These are phyloP conservation scores for Drosophila rufa DNA, from an alignment of 1,140 invertebrate genomes.

Conservation along the genomic window DNA sequence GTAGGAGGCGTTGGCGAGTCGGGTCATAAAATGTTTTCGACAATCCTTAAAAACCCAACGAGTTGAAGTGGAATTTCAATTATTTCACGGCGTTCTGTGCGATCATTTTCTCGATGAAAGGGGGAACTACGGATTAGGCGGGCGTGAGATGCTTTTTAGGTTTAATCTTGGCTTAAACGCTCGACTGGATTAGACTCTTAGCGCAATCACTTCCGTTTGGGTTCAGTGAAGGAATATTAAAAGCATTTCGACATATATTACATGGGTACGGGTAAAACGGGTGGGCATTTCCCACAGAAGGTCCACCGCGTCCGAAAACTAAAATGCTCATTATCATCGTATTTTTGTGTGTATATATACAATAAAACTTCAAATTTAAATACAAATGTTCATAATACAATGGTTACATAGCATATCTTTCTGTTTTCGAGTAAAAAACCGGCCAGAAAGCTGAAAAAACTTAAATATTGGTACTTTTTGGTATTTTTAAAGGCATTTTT, in stretches of 20 bases:
- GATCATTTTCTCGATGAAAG: constrained; percentile 3
- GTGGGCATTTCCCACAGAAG: no score
- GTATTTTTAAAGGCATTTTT: no score
- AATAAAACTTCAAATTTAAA: no score
- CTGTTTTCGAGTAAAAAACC: no score
- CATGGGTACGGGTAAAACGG: no score
- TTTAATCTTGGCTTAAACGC: constrained; percentile 18
- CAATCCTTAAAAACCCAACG: constrained; percentile 47
- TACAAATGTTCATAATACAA: no score
- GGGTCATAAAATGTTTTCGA: constrained; percentile 27
- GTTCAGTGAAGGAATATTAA: not conserved
- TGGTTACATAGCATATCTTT: no score
- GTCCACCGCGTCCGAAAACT: no score
- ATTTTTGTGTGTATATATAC: no score
- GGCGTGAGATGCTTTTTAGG: not conserved
- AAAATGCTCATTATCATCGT: no score
- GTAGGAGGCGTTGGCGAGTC: constrained; percentile 24
- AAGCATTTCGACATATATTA: not conserved
- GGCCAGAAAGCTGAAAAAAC: no score
- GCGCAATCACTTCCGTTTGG: constrained; percentile 25
- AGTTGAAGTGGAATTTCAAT: constrained; percentile 47
- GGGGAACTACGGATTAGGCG: constrained; percentile 11
- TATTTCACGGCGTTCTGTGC: constrained; percentile 4
- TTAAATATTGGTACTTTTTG: no score
- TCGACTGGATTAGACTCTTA: constrained; percentile 1